A percentile compares a stretch with the other conserved stretches of the same genome.
These are phyloP conservation scores for Cherax quadricarinatus DNA, from an alignment of 1,140 invertebrate genomes.

Conservation along the genomic window DNA sequence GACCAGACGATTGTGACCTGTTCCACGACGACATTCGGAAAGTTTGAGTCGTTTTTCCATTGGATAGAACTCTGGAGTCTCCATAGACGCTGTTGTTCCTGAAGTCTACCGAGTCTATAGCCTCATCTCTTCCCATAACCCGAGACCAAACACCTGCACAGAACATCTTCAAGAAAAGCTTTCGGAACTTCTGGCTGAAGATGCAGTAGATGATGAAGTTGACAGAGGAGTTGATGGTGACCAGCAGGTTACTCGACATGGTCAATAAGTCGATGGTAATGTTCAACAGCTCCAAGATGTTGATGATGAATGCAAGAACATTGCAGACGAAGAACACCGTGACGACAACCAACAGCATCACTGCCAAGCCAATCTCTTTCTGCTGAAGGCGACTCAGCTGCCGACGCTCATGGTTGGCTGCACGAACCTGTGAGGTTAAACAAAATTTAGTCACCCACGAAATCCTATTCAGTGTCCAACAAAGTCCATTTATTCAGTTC, in stretches of 20 bases:
- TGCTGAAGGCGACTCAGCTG: slow-evolving; percentile 83
- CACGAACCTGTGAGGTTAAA: slow-evolving; percentile 64
- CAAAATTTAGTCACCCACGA: too few species aligned
- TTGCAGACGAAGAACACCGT: too few species aligned
- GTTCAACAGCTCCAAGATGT: slow-evolving; percentile 76
- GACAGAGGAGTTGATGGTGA: slow-evolving; percentile 80
- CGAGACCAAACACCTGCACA: slow-evolving; percentile 77
- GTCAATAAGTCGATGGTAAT: slow-evolving; percentile 74
- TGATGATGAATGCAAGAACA: slow-evolving; percentile 78
- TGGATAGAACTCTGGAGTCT: slow-evolving; percentile 44
- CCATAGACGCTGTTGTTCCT: slow-evolving; percentile 64
- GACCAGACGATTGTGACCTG: background rate
- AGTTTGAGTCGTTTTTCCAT: slow-evolving; percentile 30
- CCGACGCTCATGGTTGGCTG: slow-evolving; percentile 76
- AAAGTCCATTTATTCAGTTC: background rate
- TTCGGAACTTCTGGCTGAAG: slow-evolving; percentile 80
- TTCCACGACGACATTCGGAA: slow-evolving; percentile 32
- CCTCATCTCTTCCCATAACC: background rate
- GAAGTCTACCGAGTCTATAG: slow-evolving; percentile 19
- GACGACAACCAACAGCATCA: slow-evolving; percentile 78
- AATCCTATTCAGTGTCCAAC: too few species aligned
- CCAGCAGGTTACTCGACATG: slow-evolving; percentile 86
- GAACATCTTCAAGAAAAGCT: slow-evolving; percentile 91
- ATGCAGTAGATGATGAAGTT: too few species aligned
- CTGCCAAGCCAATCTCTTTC: slow-evolving; percentile 82